Conservation (phyloP, 2,797 vertebrate genomes). For the Arnoldichthys spilopterus region DNA sequence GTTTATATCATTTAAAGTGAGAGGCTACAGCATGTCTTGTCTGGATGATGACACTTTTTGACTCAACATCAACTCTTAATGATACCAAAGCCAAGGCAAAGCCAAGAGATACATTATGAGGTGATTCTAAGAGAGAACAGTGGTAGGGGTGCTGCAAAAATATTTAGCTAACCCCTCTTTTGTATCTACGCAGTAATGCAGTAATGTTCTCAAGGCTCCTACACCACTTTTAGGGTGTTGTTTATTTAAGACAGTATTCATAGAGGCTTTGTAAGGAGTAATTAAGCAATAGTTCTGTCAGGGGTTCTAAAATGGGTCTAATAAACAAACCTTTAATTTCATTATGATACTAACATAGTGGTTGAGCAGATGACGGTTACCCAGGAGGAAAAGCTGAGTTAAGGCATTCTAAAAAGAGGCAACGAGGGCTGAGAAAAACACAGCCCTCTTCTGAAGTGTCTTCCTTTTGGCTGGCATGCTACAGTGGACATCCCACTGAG, state of each 20-base stretch:
- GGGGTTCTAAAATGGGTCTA: conserved; percentile 9
- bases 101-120: conserved; percentile 1
- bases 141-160: not conserved
- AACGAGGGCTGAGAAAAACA: conserved; percentile 25
- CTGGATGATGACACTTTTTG: not conserved
- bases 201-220: not conserved
- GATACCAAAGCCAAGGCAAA: not conserved
- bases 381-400: not conserved
- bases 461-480: conserved; percentile 34
- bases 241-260: not conserved
- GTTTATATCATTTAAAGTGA: not conserved
- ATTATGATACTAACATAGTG: conserved; percentile 8
- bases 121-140: not conserved
- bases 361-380: conserved; percentile 5
- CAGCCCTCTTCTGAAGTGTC: conserved; percentile 10
- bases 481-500: conserved; percentile 42
- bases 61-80: not conserved
- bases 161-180: not conserved
- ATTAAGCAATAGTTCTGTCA: conserved; percentile 1
- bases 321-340: conserved; percentile 12
- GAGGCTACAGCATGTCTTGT: not conserved
- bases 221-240: not conserved
- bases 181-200: too few relatives aligned
- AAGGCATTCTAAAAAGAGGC: conserved; percentile 8
- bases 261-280: not conserved